These are phyloP conservation scores for Buceros bicornis DNA, from an alignment of 2,797 vertebrate species.

Conservation along the genomic window DNA sequence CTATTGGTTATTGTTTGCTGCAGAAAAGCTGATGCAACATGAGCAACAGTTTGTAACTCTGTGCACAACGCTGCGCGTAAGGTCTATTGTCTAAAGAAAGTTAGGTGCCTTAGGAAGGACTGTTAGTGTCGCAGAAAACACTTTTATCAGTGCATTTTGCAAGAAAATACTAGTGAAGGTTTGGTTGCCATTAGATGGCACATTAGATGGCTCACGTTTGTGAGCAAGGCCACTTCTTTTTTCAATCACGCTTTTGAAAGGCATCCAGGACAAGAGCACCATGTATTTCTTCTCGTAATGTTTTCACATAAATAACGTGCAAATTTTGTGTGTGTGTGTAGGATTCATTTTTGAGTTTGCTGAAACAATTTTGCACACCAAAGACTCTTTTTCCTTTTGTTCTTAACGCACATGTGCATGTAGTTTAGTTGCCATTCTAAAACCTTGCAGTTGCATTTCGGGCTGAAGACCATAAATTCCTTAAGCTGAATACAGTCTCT, in stretches of 20 bases:
- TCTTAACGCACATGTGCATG: not conserved
- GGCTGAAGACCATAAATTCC: not conserved
- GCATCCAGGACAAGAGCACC: not conserved
- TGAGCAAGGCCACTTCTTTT: not conserved
- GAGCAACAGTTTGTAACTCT: not conserved
- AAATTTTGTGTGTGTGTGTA: not conserved
- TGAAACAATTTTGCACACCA: not conserved
- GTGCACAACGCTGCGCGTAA: not conserved
- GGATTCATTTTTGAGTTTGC: not conserved
- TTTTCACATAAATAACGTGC: not conserved
- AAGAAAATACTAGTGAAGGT: not conserved
- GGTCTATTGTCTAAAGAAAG: not conserved
- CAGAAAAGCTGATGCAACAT: not conserved
- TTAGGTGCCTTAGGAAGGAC: not conserved
- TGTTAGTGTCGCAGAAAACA: not conserved
- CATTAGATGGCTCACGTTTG: not conserved
- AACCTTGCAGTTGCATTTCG: not conserved
- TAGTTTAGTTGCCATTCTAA: not conserved
- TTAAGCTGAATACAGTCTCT: not conserved
- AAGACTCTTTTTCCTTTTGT: not conserved
- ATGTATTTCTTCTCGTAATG: not conserved
- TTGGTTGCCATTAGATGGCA: not conserved
- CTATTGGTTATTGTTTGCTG: not conserved
- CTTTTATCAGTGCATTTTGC: not conserved
- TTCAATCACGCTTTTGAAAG: not conserved